phyloP scores from a whole-genome alignment of 2,888 invertebrate genomes.

The Hyppa rectilinea region DNA sequence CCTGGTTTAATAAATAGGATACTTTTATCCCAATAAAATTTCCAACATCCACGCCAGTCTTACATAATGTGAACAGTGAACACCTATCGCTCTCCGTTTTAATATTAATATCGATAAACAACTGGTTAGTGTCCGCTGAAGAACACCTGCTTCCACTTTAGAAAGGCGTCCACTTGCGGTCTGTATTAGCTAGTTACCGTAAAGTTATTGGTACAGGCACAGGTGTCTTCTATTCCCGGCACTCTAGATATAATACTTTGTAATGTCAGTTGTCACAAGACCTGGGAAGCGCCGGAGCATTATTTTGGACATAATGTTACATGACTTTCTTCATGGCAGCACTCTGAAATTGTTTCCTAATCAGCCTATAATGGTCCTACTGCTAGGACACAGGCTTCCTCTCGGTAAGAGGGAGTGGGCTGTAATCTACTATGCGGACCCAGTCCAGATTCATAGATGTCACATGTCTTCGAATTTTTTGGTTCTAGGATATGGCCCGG shows the following conservation, averaged over 20 bases:
- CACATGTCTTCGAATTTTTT: too few species aligned
- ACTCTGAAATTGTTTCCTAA: not conserved
- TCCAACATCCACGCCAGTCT: too few species aligned
- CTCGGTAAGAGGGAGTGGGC: too few species aligned
- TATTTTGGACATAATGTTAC: not conserved
- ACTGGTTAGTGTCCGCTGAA: not conserved
- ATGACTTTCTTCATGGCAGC: too few species aligned
- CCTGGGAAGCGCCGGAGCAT: not conserved
- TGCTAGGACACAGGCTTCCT: too few species aligned
- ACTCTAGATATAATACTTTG: not conserved
- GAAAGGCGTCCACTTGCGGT: conserved; percentile 11
- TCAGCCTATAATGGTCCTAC: too few species aligned
- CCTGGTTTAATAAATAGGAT: too few species aligned
- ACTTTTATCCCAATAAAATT: too few species aligned
- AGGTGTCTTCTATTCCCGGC: conserved; percentile 18
- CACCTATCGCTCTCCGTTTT: not conserved
- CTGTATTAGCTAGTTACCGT: not conserved
- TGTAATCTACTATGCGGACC: too few species aligned
- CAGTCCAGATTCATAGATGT: too few species aligned
- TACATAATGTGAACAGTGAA: not conserved
- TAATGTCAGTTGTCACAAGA: not conserved
- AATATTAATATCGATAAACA: conserved; percentile 11
- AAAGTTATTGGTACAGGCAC: conserved; percentile 4
- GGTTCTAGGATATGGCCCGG: too few species aligned
- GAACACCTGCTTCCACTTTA: conserved; percentile 23